Base-by-base conservation (phyloP, 2,888 invertebrate species). In the Cheilosia urbana region DNA sequence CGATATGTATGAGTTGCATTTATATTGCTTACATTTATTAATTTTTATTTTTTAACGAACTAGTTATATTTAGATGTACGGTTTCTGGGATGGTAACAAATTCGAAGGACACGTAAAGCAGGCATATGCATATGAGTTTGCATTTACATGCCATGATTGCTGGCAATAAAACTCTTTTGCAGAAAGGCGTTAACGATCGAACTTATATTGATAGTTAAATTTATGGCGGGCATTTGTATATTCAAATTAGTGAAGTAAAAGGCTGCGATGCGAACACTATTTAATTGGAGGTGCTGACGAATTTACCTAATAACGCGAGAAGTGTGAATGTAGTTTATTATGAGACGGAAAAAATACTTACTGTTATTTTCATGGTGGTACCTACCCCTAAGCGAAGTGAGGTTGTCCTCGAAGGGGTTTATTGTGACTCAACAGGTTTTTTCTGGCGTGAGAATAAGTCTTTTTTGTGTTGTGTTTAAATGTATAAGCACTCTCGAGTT, bases 1-100 rank as follows among this genome's bases (percentile, higher is more conserved):
- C 85, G 85, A 85, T 85, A 85, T 85, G 85, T 85, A 85, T 85
- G 66, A 81, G 85, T 85, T 81, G 85, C 85, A 77, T 72, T 62
- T 81, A 72, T 85, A 85, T 85, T 85, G 85, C 85, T 85, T 85
- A 55, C 55, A 69, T 58, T 69, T 27, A 27, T 27, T 27, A 6
- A 27, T 27, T 5, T 6, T 5, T 27, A 27, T 62, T 71, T 24
- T 11, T 62, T 47, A 40, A 49, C 42, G 17, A 62, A 17, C 2
- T 49, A 51, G 49, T 42, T 13, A 27, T n/a, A n/a, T 47, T 24
- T 57, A 9, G 19, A 53, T 53, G 0, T 51, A 24, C 24, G 13
- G 5, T 51, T 15, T 51, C 24, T 6, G 9, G n/a, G 42, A 69
- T 84, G 84, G 80, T 37, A 58, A 49, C 58, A 63, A 73, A 69